Conservation (phyloP, 2,888 invertebrate genomes). For the Gisinianus flammeolus region DNA sequence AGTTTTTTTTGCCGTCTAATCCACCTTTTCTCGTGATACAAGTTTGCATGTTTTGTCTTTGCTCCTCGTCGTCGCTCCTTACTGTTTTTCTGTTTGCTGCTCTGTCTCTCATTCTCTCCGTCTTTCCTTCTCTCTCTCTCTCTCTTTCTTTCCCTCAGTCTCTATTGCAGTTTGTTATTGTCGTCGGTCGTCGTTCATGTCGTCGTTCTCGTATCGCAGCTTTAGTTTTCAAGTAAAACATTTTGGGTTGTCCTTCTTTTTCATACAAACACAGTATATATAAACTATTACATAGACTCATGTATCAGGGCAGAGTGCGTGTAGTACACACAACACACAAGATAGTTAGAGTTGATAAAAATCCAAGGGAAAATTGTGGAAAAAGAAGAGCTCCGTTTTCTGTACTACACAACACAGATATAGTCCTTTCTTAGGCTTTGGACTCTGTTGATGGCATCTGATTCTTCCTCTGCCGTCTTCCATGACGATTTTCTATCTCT, state of each 20-base stretch:
- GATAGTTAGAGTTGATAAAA: constrained; percentile 40
- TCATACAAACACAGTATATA: neutral
- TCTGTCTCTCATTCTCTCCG: neutral
- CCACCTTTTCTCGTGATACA: neutral
- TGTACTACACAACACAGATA: constrained; percentile 9
- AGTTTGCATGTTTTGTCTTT: neutral
- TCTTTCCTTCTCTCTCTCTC: neutral
- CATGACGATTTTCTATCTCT: constrained; percentile 16
- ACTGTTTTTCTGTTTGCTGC: neutral
- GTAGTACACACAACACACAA: constrained; percentile 4
- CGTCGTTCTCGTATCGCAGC: neutral
- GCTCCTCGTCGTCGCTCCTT: neutral
- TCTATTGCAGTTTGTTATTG: constrained; percentile 11
- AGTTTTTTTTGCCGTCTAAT: neutral
- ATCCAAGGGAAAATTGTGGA: constrained; percentile 31
- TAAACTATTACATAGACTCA: neutral
- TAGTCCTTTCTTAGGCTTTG: constrained; percentile 29
- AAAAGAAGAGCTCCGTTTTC: constrained; percentile 38
- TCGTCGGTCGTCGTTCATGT: neutral
- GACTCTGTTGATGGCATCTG: constrained; percentile 25
- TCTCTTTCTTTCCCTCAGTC: neutral
- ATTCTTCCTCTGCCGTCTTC: constrained; percentile 19
- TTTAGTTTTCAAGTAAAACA: neutral
- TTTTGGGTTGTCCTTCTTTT: neutral
- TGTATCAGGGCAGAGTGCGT: neutral